These are phyloP conservation scores for Mesoligia furuncula DNA, from an alignment of 2,888 invertebrate species.

Conservation along the genomic window DNA sequence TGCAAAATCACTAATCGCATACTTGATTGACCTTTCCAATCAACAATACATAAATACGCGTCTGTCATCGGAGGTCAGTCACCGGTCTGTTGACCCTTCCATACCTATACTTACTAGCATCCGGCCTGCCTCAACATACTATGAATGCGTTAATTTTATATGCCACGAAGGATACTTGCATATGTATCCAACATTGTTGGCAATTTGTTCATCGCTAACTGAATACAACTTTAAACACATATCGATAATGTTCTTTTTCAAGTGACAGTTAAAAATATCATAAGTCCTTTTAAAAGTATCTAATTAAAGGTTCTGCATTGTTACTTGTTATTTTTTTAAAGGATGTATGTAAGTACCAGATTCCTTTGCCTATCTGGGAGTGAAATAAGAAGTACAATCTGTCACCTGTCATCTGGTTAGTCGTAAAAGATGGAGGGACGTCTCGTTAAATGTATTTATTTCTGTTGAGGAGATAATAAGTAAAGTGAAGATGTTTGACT, in stretches of 20 bases:
- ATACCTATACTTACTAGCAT: constrained; percentile 64
- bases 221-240: constrained; percentile 20
- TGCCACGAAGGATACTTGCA: constrained; percentile 67
- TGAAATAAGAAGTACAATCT: constrained; percentile 46
- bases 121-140: constrained; percentile 82
- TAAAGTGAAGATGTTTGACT: constrained; percentile 11
- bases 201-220: constrained; percentile 38
- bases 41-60: constrained; percentile 47
- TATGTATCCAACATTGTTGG: constrained; percentile 55
- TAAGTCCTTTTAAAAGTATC: constrained; percentile 15
- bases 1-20: constrained; percentile 47
- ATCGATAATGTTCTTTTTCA: constrained; percentile 26
- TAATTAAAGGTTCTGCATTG: constrained; percentile 52
- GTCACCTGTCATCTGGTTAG: constrained; percentile 53
- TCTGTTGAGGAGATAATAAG: constrained; percentile 29
- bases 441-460: constrained; percentile 54
- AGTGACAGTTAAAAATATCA: neutral
- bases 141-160: constrained; percentile 67
- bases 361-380: constrained; percentile 49
- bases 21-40: constrained; percentile 60
- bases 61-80: constrained; percentile 77
- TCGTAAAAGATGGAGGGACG: constrained; percentile 32
- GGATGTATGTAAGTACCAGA: constrained; percentile 40
- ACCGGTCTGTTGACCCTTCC: constrained; percentile 72
- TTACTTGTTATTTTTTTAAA: constrained; percentile 41